Conservation (phyloP, 1,140 invertebrate genomes). For the Procambarus virginalis region DNA sequence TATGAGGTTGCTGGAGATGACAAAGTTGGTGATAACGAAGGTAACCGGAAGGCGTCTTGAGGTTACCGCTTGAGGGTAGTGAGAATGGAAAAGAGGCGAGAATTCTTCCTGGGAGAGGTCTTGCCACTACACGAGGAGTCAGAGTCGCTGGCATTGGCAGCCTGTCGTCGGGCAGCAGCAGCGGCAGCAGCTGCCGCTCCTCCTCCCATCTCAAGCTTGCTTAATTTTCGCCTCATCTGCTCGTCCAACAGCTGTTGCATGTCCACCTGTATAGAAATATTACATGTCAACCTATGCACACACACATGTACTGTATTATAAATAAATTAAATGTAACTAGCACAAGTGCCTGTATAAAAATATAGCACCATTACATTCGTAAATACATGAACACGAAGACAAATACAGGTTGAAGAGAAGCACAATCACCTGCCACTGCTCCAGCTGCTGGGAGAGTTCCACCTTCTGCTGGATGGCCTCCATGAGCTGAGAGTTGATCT, state of each 20-base stretch:
- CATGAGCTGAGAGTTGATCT: conserved; percentile 93
- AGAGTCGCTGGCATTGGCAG: conserved; percentile 64
- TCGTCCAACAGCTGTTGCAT: conserved; percentile 94
- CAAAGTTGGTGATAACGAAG: neutral
- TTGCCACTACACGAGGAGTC: conserved; percentile 69
- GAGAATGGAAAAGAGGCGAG: conserved; percentile 62
- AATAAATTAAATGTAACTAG: too few species aligned
- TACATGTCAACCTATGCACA: too few species aligned
- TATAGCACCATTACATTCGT: too few species aligned
- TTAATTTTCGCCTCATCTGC: conserved; percentile 88
- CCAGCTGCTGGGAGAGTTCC: conserved; percentile 92
- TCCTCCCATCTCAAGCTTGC: conserved; percentile 69
- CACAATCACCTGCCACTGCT: conserved; percentile 91
- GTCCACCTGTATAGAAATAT: conserved; percentile 83
- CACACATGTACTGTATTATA: too few species aligned
- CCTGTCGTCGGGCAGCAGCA: neutral
- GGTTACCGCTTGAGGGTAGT: conserved; percentile 61
- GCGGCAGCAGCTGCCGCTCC: too few species aligned
- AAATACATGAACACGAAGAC: too few species aligned
- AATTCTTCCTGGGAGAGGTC: conserved; percentile 64
- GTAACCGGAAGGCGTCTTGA: neutral
- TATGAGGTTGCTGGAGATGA: neutral
- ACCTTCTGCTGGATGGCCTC: conserved; percentile 97
- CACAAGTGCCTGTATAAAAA: too few species aligned
- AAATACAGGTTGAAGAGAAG: too few species aligned